Conservation (phyloP, 2,113 vertebrate species). For the Girardinichthys multiradiatus region DNA sequence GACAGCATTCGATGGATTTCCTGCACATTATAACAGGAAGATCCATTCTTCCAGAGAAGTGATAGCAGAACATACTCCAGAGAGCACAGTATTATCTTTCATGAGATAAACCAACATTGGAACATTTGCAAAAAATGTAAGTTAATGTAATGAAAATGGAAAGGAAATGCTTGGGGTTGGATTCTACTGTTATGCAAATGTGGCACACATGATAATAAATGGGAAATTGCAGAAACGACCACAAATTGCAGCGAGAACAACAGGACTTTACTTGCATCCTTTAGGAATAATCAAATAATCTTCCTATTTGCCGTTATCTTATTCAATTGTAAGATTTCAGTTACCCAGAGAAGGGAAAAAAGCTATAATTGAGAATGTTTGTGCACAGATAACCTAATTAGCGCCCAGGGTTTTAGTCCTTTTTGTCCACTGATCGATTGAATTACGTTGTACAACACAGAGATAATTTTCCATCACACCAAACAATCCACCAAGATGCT, state of each 20-base stretch:
- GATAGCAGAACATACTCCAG: slow-evolving; percentile 50
- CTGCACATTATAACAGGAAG: slow-evolving; percentile 62
- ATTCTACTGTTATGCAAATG: slow-evolving; percentile 60
- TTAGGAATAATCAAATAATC: slow-evolving; percentile 74
- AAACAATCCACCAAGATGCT: background rate
- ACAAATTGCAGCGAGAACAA: slow-evolving; percentile 42
- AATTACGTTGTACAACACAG: slow-evolving; percentile 18
- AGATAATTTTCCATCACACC: slow-evolving; percentile 22
- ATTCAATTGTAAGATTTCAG: slow-evolving; percentile 76
- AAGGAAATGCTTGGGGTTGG: slow-evolving; percentile 23
- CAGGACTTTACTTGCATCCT: slow-evolving; percentile 50
- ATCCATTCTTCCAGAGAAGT: slow-evolving; percentile 53
- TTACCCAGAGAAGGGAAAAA: slow-evolving; percentile 69
- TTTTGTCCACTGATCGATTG: slow-evolving; percentile 49
- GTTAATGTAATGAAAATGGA: slow-evolving; percentile 65
- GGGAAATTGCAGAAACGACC: slow-evolving; percentile 45
- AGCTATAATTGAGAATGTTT: slow-evolving; percentile 64
- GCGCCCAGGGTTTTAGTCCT: slow-evolving; percentile 55
- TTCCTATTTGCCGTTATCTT: slow-evolving; percentile 75
- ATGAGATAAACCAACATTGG: slow-evolving; percentile 65
- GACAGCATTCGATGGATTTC: slow-evolving; percentile 63
- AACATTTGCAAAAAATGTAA: slow-evolving; percentile 57
- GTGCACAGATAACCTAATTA: slow-evolving; percentile 69
- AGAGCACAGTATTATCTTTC: slow-evolving; percentile 65
- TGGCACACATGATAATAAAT: slow-evolving; percentile 51